Evolutionary conservation across 2,888 invertebrate species (phyloP).

Genomic region (Drosophila paramelanica): DNA sequence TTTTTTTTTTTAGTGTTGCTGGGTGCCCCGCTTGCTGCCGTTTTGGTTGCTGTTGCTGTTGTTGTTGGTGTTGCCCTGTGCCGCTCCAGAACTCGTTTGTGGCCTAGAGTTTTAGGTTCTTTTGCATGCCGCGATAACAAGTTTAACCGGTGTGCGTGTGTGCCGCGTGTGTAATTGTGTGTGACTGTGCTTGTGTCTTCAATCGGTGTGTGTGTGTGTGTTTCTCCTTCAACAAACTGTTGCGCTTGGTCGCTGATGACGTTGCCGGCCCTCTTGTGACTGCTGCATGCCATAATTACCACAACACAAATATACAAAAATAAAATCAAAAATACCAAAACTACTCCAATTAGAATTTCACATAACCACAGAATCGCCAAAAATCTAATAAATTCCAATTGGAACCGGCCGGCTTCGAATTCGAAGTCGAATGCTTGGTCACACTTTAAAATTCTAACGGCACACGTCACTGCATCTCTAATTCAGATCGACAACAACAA

Average conservation of each 20-base stretch:
- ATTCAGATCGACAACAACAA: background rate
- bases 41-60: constrained; percentile 20
- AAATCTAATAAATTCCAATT: constrained; percentile 21
- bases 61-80: constrained; percentile 55
- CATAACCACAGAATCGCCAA: constrained; percentile 11
- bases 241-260: constrained; percentile 68
- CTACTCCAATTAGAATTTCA: constrained; percentile 64
- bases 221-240: constrained; percentile 79
- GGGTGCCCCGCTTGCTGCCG: constrained; percentile 35
- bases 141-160: constrained; percentile 75
- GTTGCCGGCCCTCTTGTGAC: constrained; percentile 56
- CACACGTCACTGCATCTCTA: constrained; percentile 35
- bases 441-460: constrained; percentile 35
- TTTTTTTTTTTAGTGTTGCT: constrained; percentile 29
- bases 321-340: constrained; percentile 41
- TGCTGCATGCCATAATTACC: constrained; percentile 51
- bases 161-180: constrained; percentile 59
- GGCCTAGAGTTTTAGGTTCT: constrained; percentile 73
- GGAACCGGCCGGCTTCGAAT: constrained; percentile 58
- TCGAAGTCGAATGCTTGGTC: constrained; percentile 16
- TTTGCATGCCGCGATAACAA: constrained; percentile 81
- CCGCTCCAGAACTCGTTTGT: constrained; percentile 76
- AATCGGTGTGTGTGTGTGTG: constrained; percentile 13
- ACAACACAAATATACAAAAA: constrained; percentile 1
- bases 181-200: constrained; percentile 45